phyloP scores from a whole-genome alignment of 2,797 vertebrate species.

The Nothura maculosa region DNA sequence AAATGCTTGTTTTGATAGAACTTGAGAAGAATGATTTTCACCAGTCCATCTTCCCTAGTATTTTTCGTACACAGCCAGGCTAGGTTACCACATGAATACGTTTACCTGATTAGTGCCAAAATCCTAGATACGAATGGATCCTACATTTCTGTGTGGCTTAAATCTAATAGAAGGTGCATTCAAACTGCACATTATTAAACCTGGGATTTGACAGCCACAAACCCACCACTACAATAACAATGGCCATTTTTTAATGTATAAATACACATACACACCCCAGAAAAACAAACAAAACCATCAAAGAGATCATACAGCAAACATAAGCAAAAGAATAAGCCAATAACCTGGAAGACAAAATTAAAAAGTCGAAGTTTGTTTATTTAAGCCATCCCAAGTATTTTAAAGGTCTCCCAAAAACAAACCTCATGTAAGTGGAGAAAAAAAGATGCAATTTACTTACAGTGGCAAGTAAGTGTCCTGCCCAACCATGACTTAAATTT shows the following conservation, averaged over 20 bases:
- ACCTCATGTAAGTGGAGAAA: background rate
- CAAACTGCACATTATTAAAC: background rate
- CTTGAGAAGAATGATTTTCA: background rate
- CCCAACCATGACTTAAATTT: background rate
- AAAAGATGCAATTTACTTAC: background rate
- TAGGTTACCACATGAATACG: background rate
- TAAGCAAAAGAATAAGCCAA: background rate
- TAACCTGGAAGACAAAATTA: background rate
- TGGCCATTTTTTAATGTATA: background rate
- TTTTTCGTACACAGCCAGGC: background rate
- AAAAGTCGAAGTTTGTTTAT: background rate
- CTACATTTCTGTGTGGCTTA: background rate
- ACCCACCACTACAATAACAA: background rate
- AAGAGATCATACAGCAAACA: background rate
- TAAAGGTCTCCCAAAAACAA: background rate
- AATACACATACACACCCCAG: background rate
- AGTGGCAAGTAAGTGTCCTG: background rate
- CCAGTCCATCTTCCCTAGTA: background rate
- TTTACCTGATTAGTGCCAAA: background rate
- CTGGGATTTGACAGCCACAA: background rate
- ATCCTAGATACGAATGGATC: background rate
- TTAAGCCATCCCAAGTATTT: background rate
- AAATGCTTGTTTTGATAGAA: background rate
- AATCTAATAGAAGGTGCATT: background rate
- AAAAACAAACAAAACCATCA: background rate